Conservation (phyloP, 2,888 invertebrate species). For the Scelioninae gen. 2 region DNA sequence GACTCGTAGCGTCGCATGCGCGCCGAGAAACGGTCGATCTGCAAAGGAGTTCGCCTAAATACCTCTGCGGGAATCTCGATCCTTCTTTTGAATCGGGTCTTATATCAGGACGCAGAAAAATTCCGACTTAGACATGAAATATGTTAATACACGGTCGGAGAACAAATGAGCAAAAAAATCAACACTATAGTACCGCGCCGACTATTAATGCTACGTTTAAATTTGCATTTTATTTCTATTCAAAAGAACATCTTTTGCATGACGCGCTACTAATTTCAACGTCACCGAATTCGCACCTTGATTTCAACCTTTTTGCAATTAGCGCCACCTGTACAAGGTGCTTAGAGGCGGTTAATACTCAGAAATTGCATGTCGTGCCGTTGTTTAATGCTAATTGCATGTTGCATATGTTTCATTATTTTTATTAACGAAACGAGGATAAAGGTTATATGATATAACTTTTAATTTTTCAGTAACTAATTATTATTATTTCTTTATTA, state of each 20-base stretch:
- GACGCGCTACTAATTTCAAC: background rate
- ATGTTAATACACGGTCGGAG: constrained; percentile 26
- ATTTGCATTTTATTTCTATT: constrained; percentile 18
- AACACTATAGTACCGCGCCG: constrained; percentile 10
- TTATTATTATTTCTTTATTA: no score
- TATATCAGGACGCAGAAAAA: constrained; percentile 46
- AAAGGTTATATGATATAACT: no score
- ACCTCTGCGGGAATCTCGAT: constrained; percentile 64
- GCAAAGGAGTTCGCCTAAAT: constrained; percentile 65
- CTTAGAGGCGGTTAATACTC: no score
- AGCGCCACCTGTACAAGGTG: no score
- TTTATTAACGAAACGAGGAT: no score
- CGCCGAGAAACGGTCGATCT: constrained; percentile 55
- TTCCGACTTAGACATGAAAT: constrained; percentile 51
- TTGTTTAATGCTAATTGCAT: no score
- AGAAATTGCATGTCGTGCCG: no score
- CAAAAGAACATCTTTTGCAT: background rate
- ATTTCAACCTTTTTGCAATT: no score
- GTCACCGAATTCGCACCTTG: background rate
- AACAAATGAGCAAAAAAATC: background rate
- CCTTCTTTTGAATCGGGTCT: constrained; percentile 52
- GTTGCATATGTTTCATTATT: no score
- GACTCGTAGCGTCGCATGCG: constrained; percentile 46
- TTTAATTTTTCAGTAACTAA: no score
- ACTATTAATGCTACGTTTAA: constrained; percentile 10